Evolutionary conservation across 2,888 invertebrate species (phyloP), one percentile per base, ranked within the genome.

Genomic region (Linhomoeus sp.): DNA sequence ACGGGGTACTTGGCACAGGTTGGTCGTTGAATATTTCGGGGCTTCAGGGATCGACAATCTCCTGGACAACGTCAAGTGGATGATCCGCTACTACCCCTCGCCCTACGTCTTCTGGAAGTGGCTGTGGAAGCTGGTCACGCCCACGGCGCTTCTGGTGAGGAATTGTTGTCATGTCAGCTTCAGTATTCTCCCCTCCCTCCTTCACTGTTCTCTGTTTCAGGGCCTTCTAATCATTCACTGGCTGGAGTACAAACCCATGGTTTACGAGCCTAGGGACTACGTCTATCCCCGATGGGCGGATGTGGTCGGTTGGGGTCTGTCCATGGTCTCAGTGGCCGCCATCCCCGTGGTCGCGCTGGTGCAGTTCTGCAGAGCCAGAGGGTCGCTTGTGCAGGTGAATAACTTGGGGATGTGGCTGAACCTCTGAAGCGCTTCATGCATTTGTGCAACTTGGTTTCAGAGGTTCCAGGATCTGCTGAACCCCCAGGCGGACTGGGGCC

Each of bases 91-190:
- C 35, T 73, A 75, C 50, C 63, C 63, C n/a, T 64, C 74, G 1
- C 68, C 75, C 5, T 66, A 70, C 36, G 68, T 68, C 51, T 78
- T 79, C 58, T 84, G 84, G 84, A 76, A 74, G 66, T 58, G 73
- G 22, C 73, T 75, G 40, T 84, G 81, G 81, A 73, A 74, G 24
- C 69, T 77, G 47, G 64, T 79, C 1, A 76, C 79, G 17, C 84
- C 84, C 2, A 38, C 75, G 19, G 73, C 76, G 26, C 74, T 80
- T 50, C 37, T 80, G 61, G 82, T 83, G 69, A 75, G 77, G 74
- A 55, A 26, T 12, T n/a, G n/a, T n/a, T n/a, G n/a, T n/a, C n/a
- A n/a, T n/a, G n/a, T n/a, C n/a, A 23, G 25, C 15, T 33, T 47
- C n/a, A n/a, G n/a, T n/a, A n/a, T n/a, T n/a, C n/a, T n/a, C n/a